Evolutionary conservation across 2,888 invertebrate genomes (phyloP).

Genomic region (Cordylochernes scorpioides): DNA sequence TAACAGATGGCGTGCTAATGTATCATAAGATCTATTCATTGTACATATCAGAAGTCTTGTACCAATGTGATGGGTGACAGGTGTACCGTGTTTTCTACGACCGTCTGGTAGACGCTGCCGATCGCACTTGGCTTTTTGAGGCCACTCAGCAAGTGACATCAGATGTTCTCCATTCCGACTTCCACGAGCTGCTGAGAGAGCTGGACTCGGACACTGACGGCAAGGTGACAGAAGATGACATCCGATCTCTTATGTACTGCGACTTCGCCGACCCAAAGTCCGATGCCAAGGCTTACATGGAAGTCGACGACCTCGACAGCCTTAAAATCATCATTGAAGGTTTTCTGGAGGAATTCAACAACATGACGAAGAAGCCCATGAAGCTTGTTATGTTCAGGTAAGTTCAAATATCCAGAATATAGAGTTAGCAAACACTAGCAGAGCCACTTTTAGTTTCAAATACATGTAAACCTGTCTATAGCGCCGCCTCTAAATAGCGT

Average conservation of each 20-base stretch:
- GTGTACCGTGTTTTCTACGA: conserved; percentile 73
- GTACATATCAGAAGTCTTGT: background rate
- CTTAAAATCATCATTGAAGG: conserved; percentile 56
- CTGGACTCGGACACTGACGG: conserved; percentile 28
- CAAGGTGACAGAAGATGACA: conserved; percentile 38
- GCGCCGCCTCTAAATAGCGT: no score
- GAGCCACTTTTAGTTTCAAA: background rate
- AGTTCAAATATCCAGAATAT: no score
- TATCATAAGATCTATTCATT: no score
- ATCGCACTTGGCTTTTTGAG: conserved; percentile 49
- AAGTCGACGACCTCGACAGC: conserved; percentile 54
- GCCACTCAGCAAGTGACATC: conserved; percentile 40
- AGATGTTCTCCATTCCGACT: conserved; percentile 26
- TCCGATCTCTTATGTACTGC: conserved; percentile 65
- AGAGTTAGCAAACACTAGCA: no score
- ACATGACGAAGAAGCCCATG: conserved; percentile 90
- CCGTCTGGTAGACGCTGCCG: conserved; percentile 55
- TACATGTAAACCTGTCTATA: no score
- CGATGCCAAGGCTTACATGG: conserved; percentile 59
- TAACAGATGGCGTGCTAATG: no score
- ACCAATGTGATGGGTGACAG: conserved; percentile 14
- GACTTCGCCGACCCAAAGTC: conserved; percentile 84
- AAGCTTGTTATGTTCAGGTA: conserved; percentile 65
- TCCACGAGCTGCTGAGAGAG: conserved; percentile 40
- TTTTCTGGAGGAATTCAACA: conserved; percentile 67